Evolutionary conservation across 2,113 vertebrate genomes (phyloP).

Genomic region (Amia ocellicauda): DNA sequence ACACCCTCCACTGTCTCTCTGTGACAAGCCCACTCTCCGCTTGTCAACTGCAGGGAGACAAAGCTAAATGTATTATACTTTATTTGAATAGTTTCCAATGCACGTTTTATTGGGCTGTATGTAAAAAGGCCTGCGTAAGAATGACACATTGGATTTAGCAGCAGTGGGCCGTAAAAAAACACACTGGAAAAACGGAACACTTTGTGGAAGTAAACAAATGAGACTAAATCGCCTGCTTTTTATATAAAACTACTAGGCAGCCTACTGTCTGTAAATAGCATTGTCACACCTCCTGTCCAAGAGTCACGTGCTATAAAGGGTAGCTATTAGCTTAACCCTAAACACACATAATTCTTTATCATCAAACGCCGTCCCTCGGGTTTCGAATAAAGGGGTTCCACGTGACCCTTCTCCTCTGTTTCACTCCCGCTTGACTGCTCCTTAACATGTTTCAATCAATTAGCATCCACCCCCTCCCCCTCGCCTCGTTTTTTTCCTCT

Average conservation of each 20-base stretch:
- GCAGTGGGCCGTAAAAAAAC: neutral
- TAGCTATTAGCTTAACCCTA: constrained; percentile 1
- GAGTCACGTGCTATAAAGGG: neutral
- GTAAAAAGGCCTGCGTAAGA: no score
- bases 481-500: neutral
- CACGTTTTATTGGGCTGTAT: no score
- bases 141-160: neutral
- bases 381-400: constrained; percentile 3
- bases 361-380: neutral
- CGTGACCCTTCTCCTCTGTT: neutral
- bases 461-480: neutral
- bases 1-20: no score
- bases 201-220: neutral
- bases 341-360: constrained; percentile 1
- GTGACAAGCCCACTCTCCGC: no score
- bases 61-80: no score
- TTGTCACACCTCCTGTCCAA: neutral
- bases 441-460: constrained; percentile 16
- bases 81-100: no score
- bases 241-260: constrained; percentile 8
- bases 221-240: neutral
- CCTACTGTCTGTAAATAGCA: neutral
- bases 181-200: neutral
- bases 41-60: no score
- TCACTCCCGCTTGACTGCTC: neutral